A percentile compares a stretch with the other conserved stretches of the same genome.
These are phyloP conservation scores for Gastrophryne carolinensis DNA, from an alignment of 2,797 vertebrate species.

Conservation along the genomic window DNA sequence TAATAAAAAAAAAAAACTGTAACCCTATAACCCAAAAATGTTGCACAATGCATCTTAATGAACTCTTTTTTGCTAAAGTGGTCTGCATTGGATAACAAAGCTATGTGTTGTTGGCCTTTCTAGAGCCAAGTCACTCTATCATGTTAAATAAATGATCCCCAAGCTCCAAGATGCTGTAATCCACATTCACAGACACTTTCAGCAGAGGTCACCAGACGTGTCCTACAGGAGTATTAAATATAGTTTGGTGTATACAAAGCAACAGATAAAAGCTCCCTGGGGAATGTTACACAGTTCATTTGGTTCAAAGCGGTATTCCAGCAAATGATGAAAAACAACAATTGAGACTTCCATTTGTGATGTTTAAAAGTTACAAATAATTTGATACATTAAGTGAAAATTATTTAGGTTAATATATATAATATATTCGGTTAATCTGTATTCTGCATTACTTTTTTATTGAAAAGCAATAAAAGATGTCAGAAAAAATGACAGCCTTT, in stretches of 20 bases:
- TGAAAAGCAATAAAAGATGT: neutral
- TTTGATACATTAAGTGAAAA: conserved; percentile 12
- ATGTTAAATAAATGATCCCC: conserved; percentile 38
- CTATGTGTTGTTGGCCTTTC: neutral
- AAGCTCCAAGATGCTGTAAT: conserved; percentile 20
- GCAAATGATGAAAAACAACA: conserved; percentile 14
- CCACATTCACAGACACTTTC: conserved; percentile 24
- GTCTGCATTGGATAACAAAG: neutral
- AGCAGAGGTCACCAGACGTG: conserved; percentile 37
- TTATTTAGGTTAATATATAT: too few species aligned
- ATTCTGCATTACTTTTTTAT: neutral
- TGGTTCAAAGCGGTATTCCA: conserved; percentile 22
- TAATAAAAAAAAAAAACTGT: neutral
- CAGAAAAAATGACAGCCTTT: neutral
- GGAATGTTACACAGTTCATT: conserved; percentile 37
- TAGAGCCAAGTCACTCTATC: conserved; percentile 8
- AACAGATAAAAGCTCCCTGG: conserved; percentile 39
- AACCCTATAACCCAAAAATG: neutral
- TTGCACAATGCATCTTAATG: conserved; percentile 18
- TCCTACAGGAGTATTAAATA: conserved; percentile 49
- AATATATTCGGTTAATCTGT: conserved; percentile 6
- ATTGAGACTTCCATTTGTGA: conserved; percentile 23
- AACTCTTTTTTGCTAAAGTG: neutral
- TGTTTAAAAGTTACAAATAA: conserved; percentile 1
- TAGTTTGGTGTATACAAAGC: conserved; percentile 40